Percentiles rank a stretch among this genome's conserved stretches.
phyloP scores from a whole-genome alignment of 2,888 invertebrate species.

The Amphipyra tragopoginis region DNA sequence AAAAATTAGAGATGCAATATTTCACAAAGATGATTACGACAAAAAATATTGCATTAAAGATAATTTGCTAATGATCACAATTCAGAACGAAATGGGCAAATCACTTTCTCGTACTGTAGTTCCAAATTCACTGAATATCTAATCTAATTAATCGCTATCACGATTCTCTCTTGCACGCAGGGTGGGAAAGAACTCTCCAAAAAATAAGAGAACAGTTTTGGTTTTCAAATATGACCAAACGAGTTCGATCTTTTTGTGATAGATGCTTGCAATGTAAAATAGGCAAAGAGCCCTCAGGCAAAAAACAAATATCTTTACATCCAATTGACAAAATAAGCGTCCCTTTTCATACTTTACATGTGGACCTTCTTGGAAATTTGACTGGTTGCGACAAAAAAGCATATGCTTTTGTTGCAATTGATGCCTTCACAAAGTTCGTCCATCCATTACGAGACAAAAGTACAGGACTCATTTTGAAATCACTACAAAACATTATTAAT shows the following conservation, averaged over 20 bases:
- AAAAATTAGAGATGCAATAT: conserved; percentile 7
- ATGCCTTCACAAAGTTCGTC: background rate
- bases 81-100: background rate
- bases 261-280: background rate
- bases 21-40: background rate
- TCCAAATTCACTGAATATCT: background rate
- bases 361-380: background rate
- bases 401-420: background rate
- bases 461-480: background rate
- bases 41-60: background rate
- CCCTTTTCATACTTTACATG: background rate
- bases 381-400: background rate
- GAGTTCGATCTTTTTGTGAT: background rate
- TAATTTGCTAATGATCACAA: conserved; percentile 3
- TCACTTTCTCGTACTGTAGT: conserved; percentile 3
- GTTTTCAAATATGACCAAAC: background rate
- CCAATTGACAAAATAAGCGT: background rate
- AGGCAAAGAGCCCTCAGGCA: background rate
- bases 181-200: background rate
- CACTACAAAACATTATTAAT: background rate
- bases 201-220: conserved; percentile 3
- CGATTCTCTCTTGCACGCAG: background rate
- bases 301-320: background rate
- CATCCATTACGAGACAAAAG: background rate
- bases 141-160: conserved; percentile 5